Conservation (phyloP, 2,888 invertebrate genomes). For the Spilosoma lubricipeda region DNA sequence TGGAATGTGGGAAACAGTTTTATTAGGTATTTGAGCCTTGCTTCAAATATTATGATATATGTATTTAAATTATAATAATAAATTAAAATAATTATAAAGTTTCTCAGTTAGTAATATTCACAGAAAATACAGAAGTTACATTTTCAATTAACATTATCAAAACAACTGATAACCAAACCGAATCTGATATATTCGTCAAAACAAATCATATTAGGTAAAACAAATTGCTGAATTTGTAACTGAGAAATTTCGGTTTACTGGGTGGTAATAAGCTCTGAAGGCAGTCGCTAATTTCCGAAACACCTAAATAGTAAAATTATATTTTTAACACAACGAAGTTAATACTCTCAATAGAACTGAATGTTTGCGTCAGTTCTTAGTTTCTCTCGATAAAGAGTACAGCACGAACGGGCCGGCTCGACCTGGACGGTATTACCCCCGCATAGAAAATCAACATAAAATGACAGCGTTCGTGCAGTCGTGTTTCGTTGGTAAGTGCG, state of each 20-base stretch:
- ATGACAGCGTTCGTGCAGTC: too few relatives aligned
- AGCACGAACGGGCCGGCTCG: too few relatives aligned
- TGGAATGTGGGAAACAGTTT: conserved; percentile 29
- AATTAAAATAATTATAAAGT: not conserved
- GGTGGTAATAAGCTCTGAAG: not conserved
- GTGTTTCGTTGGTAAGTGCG: too few relatives aligned
- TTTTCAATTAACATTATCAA: not conserved
- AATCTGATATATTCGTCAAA: not conserved
- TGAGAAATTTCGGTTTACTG: not conserved
- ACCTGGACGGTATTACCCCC: too few relatives aligned
- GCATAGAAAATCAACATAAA: too few relatives aligned
- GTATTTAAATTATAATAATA: not conserved
- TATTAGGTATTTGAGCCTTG: conserved; percentile 21
- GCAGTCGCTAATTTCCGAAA: not conserved
- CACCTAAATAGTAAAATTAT: not conserved
- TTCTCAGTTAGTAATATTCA: not conserved
- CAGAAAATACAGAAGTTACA: not conserved
- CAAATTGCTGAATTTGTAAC: not conserved
- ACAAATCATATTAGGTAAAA: not conserved
- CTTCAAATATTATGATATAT: not conserved
- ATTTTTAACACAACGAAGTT: not conserved
- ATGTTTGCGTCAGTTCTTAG: not conserved
- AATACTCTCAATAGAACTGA: not conserved
- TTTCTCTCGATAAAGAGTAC: not conserved
- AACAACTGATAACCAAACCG: not conserved